Evolutionary conservation across 2,113 vertebrate species (phyloP).

Genomic region (human): DNA sequence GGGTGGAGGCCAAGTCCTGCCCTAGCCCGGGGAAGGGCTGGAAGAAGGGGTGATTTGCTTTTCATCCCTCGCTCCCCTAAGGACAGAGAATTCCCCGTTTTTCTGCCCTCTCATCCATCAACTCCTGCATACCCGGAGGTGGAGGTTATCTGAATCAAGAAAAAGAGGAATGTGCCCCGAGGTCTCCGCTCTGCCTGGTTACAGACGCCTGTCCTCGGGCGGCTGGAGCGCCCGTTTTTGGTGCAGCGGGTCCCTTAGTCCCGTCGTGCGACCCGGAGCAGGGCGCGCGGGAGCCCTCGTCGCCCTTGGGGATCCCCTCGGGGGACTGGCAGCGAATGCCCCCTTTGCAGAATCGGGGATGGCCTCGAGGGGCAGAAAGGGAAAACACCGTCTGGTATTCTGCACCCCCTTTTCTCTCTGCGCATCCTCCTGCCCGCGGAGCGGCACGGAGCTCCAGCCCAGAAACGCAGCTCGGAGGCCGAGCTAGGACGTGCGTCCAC

Average conservation of each 20-base stretch:
- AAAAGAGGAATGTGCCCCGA: not conserved
- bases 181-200: not conserved
- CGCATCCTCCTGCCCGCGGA: not conserved
- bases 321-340: not conserved
- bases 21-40: not conserved
- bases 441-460: not conserved
- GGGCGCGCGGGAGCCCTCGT: not conserved
- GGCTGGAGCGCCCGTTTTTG: constrained; percentile 33
- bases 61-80: not conserved
- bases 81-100: not conserved
- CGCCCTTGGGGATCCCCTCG: not conserved
- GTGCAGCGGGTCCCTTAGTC: constrained; percentile 43
- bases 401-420: not conserved
- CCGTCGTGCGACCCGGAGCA: not conserved
- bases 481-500: not conserved
- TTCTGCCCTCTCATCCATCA: constrained; percentile 43
- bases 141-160: not conserved
- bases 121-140: not conserved
- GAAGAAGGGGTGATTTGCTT: not conserved
- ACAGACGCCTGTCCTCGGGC: not conserved
- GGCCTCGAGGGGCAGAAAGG: not conserved
- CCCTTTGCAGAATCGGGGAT: not conserved
- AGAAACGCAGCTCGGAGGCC: not conserved
- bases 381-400: not conserved
- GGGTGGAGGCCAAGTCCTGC: constrained; percentile 43